Evolutionary conservation across 2,797 vertebrate species (phyloP).

Genomic region (Sebastolobus altivelis): DNA sequence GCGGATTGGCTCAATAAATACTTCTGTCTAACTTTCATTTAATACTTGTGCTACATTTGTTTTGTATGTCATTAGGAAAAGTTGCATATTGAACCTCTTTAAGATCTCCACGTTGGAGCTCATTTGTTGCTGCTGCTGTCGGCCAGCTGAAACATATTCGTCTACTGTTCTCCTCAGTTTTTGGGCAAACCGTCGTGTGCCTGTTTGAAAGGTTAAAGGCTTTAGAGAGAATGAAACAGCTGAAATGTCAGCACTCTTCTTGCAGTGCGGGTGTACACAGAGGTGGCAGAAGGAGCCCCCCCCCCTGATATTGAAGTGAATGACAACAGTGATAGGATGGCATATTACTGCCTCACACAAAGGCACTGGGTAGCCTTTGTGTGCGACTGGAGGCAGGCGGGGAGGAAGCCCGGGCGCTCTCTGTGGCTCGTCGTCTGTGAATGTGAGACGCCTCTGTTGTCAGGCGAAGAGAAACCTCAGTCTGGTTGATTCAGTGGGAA

Average conservation of each 20-base stretch:
- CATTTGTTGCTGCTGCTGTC: not conserved
- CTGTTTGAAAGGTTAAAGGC: slow-evolving; percentile 59
- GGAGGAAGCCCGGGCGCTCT: slow-evolving; percentile 26
- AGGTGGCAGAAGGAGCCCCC: slow-evolving; percentile 24
- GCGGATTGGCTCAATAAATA: too few species aligned
- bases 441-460: slow-evolving; percentile 60
- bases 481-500: slow-evolving; percentile 32
- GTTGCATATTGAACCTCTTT: not conserved
- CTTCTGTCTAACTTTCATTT: too few species aligned
- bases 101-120: not conserved
- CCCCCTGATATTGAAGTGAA: slow-evolving; percentile 50
- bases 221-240: slow-evolving; percentile 40
- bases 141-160: not conserved
- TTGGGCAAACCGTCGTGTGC: slow-evolving; percentile 3
- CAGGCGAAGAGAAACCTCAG: slow-evolving; percentile 40
- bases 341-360: slow-evolving; percentile 29
- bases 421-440: slow-evolving; percentile 12
- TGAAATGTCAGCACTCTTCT: slow-evolving; percentile 57
- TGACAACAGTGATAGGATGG: slow-evolving; percentile 61
- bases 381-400: slow-evolving; percentile 14
- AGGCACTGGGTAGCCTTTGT: slow-evolving; percentile 57
- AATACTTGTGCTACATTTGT: not conserved
- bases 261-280: not conserved
- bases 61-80: not conserved
- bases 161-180: slow-evolving; percentile 1